Evolutionary conservation across 2,888 invertebrate species (phyloP).

Genomic region (Campoplex capitator): DNA sequence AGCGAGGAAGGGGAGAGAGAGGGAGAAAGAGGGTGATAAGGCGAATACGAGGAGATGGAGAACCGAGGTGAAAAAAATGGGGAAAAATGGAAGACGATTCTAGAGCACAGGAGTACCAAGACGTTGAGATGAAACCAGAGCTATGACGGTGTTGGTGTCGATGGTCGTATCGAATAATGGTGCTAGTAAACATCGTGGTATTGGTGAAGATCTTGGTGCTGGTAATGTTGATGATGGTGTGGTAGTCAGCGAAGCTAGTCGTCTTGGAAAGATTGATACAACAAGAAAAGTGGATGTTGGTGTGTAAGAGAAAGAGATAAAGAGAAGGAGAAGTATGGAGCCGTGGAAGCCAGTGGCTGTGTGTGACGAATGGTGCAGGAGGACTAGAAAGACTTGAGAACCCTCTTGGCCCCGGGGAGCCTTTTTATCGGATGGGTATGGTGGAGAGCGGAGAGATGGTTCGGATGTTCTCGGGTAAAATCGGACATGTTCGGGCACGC

Average conservation of each 20-base stretch:
- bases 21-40: slow-evolving; percentile 48
- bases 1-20: slow-evolving; percentile 21
- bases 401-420: slow-evolving; percentile 65
- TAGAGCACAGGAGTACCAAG: slow-evolving; percentile 2
- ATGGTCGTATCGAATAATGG: not conserved
- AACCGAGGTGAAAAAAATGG: not conserved
- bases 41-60: slow-evolving; percentile 49
- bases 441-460: slow-evolving; percentile 23
- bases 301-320: slow-evolving; percentile 15
- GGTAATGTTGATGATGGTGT: slow-evolving; percentile 27
- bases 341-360: slow-evolving; percentile 64
- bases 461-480: slow-evolving; percentile 62
- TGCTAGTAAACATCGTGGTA: not conserved
- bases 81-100: not conserved
- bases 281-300: slow-evolving; percentile 40
- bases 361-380: slow-evolving; percentile 71
- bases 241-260: slow-evolving; percentile 31
- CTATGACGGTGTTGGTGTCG: slow-evolving; percentile 7
- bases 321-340: slow-evolving; percentile 47
- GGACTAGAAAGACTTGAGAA: slow-evolving; percentile 69
- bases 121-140: slow-evolving; percentile 11
- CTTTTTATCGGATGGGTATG: slow-evolving; percentile 53
- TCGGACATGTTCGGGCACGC: slow-evolving; percentile 73
- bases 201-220: not conserved
- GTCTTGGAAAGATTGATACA: slow-evolving; percentile 29